These are phyloP conservation scores for Liparis tanakae DNA, from an alignment of 2,797 vertebrate genomes.

Conservation along the genomic window DNA sequence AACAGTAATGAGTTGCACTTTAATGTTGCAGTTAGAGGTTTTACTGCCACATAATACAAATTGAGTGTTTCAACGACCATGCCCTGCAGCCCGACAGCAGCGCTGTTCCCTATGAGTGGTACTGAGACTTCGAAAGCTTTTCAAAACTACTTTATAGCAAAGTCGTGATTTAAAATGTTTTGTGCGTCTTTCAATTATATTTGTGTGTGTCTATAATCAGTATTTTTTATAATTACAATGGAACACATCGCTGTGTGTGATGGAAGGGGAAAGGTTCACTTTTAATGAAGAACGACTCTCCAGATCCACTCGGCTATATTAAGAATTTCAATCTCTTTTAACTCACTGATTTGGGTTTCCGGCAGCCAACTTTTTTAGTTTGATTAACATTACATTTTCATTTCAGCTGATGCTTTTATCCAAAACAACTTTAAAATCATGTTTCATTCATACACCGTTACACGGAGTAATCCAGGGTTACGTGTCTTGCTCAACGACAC, in stretches of 20 bases:
- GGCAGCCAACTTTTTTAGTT: background rate
- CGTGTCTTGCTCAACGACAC: too few species aligned
- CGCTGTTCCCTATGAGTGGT: background rate
- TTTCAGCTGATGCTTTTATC: too few species aligned
- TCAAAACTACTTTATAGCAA: background rate
- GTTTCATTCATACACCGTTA: too few species aligned
- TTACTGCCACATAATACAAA: slow-evolving; percentile 54
- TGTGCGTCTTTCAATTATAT: background rate
- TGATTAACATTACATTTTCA: background rate
- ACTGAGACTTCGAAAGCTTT: slow-evolving; percentile 10
- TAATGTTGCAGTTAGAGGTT: slow-evolving; percentile 49
- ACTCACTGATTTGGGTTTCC: slow-evolving; percentile 3
- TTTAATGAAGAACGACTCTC: background rate
- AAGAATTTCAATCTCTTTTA: slow-evolving; percentile 1
- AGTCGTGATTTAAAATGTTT: background rate
- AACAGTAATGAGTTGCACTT: slow-evolving; percentile 55
- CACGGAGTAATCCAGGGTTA: too few species aligned
- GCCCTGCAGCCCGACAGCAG: slow-evolving; percentile 40
- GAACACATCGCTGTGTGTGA: background rate
- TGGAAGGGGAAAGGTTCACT: slow-evolving; percentile 9
- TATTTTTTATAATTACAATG: background rate
- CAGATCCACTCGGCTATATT: background rate
- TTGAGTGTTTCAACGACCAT: slow-evolving; percentile 37
- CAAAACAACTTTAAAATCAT: too few species aligned
- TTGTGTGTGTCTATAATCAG: background rate